Evolutionary conservation across 2,888 invertebrate species (phyloP).

Genomic region (Acleris emargana): DNA sequence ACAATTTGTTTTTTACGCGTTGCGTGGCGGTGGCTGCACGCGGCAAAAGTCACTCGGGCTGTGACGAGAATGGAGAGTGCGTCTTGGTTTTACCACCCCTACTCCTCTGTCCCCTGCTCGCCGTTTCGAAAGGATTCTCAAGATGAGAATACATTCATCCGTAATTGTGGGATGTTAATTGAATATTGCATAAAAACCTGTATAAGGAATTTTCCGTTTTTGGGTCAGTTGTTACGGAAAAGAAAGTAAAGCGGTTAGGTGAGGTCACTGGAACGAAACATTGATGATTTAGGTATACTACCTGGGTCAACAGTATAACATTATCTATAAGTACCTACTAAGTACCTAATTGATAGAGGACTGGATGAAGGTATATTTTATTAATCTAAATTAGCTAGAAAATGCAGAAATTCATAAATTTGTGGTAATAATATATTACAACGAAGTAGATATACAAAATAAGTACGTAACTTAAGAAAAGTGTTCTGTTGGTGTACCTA

Average conservation of each 20-base stretch:
- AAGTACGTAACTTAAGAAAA: no score
- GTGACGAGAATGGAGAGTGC: slow-evolving; percentile 66
- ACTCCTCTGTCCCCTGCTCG: slow-evolving; percentile 71
- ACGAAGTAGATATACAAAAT: no score
- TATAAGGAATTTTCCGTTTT: slow-evolving; percentile 46
- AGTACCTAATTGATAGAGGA: no score
- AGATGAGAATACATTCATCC: slow-evolving; percentile 58
- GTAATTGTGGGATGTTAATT: slow-evolving; percentile 62
- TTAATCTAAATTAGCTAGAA: no score
- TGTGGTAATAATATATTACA: no score
- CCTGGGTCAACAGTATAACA: neutral
- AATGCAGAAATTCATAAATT: no score
- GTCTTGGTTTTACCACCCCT: slow-evolving; percentile 80
- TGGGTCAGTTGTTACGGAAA: slow-evolving; percentile 45
- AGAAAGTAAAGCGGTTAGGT: slow-evolving; percentile 30
- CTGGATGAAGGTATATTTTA: no score
- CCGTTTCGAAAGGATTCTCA: slow-evolving; percentile 75
- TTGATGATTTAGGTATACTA: neutral
- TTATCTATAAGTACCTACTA: neutral
- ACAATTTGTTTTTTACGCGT: slow-evolving; percentile 43
- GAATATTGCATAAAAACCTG: slow-evolving; percentile 63
- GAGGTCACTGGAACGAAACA: slow-evolving; percentile 26
- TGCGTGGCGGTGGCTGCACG: slow-evolving; percentile 60
- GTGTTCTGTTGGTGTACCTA: no score
- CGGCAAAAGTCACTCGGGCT: slow-evolving; percentile 64